phyloP scores from a whole-genome alignment of 2,797 vertebrate genomes.

The Fratercula arctica region DNA sequence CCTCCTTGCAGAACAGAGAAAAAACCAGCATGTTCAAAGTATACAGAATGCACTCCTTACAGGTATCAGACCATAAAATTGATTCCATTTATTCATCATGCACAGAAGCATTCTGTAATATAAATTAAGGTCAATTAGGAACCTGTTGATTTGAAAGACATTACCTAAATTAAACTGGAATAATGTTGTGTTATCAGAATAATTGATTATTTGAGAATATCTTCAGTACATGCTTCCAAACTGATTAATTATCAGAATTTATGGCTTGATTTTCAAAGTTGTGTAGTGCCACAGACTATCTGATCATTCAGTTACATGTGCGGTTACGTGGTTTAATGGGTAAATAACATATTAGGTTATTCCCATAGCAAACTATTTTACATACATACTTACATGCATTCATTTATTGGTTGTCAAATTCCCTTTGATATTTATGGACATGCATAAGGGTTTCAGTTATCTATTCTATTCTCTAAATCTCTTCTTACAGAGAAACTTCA shows the following conservation, averaged over 20 bases:
- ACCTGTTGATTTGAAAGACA: neutral
- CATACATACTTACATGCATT: neutral
- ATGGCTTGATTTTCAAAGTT: neutral
- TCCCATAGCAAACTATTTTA: neutral
- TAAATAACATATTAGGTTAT: neutral
- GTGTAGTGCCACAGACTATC: neutral
- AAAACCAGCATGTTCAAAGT: neutral
- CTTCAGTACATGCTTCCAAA: neutral
- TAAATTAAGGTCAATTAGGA: neutral
- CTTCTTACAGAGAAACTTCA: neutral
- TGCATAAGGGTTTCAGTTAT: neutral
- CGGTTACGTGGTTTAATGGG: neutral
- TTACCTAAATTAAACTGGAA: neutral
- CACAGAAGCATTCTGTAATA: neutral
- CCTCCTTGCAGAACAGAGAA: neutral
- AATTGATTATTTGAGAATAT: neutral
- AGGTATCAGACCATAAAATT: neutral
- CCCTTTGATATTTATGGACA: neutral
- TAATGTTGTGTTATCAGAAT: neutral
- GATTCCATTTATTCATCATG: neutral
- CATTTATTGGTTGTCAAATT: neutral
- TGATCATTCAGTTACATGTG: neutral
- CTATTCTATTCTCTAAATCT: neutral
- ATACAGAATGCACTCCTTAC: neutral
- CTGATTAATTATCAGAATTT: neutral